These are phyloP conservation scores for Patella depressa DNA, from an alignment of 2,888 invertebrate species.

Conservation along the genomic window DNA sequence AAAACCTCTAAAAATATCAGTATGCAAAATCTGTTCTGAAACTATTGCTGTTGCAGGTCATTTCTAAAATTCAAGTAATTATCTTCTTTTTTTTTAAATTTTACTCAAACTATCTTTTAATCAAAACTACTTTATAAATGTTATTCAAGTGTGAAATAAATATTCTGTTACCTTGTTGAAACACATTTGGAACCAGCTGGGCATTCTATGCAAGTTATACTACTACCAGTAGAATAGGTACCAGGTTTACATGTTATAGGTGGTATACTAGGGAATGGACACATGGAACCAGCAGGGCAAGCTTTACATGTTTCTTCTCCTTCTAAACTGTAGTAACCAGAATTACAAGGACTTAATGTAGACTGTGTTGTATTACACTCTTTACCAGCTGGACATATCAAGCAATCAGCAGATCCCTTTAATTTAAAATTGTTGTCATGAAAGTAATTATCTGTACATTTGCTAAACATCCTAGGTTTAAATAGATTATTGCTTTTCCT, in stretches of 20 bases:
- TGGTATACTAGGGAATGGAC: constrained; percentile 46
- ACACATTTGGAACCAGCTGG: constrained; percentile 58
- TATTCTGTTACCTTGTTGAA: constrained; percentile 34
- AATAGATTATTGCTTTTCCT: too few relatives aligned
- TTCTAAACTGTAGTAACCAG: constrained; percentile 58
- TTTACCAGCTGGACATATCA: constrained; percentile 54
- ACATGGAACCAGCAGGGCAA: constrained; percentile 58
- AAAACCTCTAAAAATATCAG: too few relatives aligned
- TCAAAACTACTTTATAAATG: too few relatives aligned
- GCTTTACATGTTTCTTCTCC: constrained; percentile 55
- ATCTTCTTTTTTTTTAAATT: too few relatives aligned
- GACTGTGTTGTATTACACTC: constrained; percentile 48
- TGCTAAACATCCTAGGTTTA: too few relatives aligned
- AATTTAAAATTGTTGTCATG: background rate
- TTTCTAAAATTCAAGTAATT: too few relatives aligned
- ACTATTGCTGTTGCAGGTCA: too few relatives aligned
- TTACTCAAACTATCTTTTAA: too few relatives aligned
- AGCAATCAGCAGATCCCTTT: constrained; percentile 42
- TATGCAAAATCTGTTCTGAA: too few relatives aligned
- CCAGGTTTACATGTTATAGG: constrained; percentile 58
- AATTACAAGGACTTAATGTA: constrained; percentile 42
- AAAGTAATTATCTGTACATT: too few relatives aligned
- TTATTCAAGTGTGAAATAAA: too few relatives aligned
- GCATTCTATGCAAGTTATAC: constrained; percentile 56
- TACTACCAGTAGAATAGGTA: constrained; percentile 53